These are phyloP conservation scores for Pavo muticus DNA, from an alignment of 2,113 vertebrate genomes.

Conservation along the genomic window DNA sequence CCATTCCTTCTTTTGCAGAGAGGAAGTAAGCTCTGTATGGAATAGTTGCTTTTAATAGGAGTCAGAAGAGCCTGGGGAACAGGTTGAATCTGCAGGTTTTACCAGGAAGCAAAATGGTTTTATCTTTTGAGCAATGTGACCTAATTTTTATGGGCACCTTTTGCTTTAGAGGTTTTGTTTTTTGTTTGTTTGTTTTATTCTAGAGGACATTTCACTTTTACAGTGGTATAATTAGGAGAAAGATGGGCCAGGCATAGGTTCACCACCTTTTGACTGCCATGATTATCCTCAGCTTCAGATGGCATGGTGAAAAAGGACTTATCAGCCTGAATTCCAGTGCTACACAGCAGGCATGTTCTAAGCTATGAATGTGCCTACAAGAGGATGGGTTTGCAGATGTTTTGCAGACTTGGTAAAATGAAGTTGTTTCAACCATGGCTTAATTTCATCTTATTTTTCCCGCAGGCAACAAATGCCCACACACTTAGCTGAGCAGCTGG, in stretches of 20 bases:
- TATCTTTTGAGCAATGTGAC: not conserved
- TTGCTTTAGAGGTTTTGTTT: not conserved
- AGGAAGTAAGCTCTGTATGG: not conserved
- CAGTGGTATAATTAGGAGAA: not conserved
- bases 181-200: no score
- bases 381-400: not conserved
- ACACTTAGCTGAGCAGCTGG: constrained; percentile 23
- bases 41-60: not conserved
- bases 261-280: not conserved
- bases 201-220: not conserved
- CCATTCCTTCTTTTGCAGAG: not conserved
- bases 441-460: constrained; percentile 20
- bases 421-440: not conserved
- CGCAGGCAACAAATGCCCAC: constrained; percentile 37
- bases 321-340: not conserved
- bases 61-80: not conserved
- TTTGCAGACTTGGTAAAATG: not conserved
- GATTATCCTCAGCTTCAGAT: not conserved
- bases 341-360: rapidly evolving
- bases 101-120: not conserved
- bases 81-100: not conserved
- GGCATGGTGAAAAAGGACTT: not conserved
- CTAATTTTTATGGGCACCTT: not conserved
- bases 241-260: not conserved
- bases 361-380: not conserved